A percentile compares a stretch with the other conserved stretches of the same genome.
Evolutionary conservation across 2,797 vertebrate genomes (phyloP).

Genomic region (Bufotes viridis): DNA sequence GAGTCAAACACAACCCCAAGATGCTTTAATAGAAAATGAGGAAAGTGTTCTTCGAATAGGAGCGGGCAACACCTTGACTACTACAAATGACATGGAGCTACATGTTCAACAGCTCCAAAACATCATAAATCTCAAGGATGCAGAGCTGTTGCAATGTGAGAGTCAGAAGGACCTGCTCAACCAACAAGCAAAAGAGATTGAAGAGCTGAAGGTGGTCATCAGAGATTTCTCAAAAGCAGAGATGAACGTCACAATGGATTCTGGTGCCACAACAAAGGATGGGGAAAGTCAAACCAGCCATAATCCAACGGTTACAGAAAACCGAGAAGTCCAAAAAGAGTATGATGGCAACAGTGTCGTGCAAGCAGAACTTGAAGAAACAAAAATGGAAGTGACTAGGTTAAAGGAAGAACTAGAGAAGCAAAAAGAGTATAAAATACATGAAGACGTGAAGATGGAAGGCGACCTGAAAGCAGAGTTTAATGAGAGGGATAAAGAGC

Average conservation of each 20-base stretch:
- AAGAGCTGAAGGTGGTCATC: slow-evolving; percentile 62
- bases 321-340: not conserved
- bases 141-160: slow-evolving; percentile 16
- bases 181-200: slow-evolving; percentile 76
- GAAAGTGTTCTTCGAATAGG: slow-evolving; percentile 59
- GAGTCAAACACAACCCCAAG: slow-evolving; percentile 41
- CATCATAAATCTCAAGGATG: slow-evolving; percentile 35
- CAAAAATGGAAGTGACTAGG: slow-evolving; percentile 78
- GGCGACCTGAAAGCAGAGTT: slow-evolving; percentile 29
- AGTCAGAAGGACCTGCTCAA: slow-evolving; percentile 30
- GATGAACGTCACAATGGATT: not conserved
- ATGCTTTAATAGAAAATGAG: slow-evolving; percentile 75
- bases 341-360: slow-evolving; percentile 64
- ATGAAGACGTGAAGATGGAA: not conserved
- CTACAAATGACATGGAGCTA: slow-evolving; percentile 25
- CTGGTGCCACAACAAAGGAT: slow-evolving; percentile 59
- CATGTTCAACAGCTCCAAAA: slow-evolving; percentile 32
- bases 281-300: not conserved
- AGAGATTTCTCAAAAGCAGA: not conserved
- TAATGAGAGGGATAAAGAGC: slow-evolving; percentile 61
- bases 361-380: slow-evolving; percentile 75
- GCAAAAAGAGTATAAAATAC: not conserved
- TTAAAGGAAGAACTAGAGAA: slow-evolving; percentile 77
- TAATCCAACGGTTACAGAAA: not conserved
- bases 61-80: slow-evolving; percentile 16